Base-by-base conservation (phyloP, 2,113 vertebrate genomes). In the Quiscalus mexicanus region DNA sequence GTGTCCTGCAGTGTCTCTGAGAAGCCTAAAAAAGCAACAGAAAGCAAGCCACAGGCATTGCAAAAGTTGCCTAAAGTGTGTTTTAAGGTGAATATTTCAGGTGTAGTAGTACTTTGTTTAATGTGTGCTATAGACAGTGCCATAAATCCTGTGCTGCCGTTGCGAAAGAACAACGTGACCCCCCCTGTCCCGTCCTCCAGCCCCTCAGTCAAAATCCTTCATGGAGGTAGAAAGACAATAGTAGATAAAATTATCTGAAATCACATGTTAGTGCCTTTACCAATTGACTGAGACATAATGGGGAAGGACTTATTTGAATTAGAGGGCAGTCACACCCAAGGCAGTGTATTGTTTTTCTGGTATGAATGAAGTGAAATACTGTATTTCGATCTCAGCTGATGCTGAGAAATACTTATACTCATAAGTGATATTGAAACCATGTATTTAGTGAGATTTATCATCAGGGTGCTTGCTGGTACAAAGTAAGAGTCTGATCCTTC, bases 301-400 rank as follows among this genome's bases (percentile, higher is more conserved):
- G 37, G 56, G 44, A 86, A 75, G 42, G 44, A 65, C 6, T 73
- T 52, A n/a, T 4, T 52, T 94, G 68, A 90, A 1, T 53, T 84
- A 62, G 65, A 94, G 37, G 30, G 27, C 25, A 62, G n/a, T 44
- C 31, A 7, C 67, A 74, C 9, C 7, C 3, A 20, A 75, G 27
- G 21, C 27, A 79, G 12, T 20, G 12, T 33, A 33, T 73, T 0
- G 1, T 76, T 95, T 63, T 77, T 28, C 28, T 68, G 39, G 20
- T 44, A 59, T 89, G 89, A 94, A 91, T 89, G 75, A 91, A 82
- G 62, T 12, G 44, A 86, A 87, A 89, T 27, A 39, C 33, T 58
- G 37, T 58, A 20, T 90, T 92, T 95, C 28, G 28, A 52, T 84
- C 33, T 62, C 12, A 11, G 44, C 9, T 9, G 8, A 30, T 86